phyloP scores from a whole-genome alignment of 2,797 vertebrate genomes.

The Mormyrus proboscirostris region DNA sequence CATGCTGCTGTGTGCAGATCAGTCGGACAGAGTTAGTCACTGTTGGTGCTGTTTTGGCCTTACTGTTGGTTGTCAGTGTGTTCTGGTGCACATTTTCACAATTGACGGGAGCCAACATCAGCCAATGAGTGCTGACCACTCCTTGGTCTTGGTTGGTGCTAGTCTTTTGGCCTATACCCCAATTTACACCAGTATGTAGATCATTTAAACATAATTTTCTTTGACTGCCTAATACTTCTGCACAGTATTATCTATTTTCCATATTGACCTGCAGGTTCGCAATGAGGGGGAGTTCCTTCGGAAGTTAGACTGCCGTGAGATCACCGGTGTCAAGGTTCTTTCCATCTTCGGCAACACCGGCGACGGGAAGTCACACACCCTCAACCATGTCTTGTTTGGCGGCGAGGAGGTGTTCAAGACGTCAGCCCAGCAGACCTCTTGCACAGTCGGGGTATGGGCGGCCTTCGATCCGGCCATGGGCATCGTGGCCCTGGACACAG shows the following conservation, averaged over 20 bases:
- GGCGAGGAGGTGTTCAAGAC: slow-evolving; percentile 68
- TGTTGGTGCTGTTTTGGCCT: not conserved
- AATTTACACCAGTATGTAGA: not conserved
- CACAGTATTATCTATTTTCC: not conserved
- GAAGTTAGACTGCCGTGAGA: slow-evolving; percentile 54
- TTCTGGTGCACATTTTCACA: not conserved
- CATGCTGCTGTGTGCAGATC: not conserved
- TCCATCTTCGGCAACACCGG: slow-evolving; percentile 78
- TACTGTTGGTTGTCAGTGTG: not conserved
- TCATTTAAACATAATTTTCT: not conserved
- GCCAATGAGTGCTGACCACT: not conserved
- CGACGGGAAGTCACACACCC: slow-evolving; percentile 77
- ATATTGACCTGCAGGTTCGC: slow-evolving; percentile 49
- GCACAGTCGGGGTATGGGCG: slow-evolving; percentile 74
- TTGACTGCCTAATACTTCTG: not conserved
- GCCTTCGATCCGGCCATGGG: slow-evolving; percentile 58
- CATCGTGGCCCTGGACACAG: slow-evolving; percentile 68
- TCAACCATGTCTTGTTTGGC: slow-evolving; percentile 68
- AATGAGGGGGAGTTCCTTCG: slow-evolving; percentile 58
- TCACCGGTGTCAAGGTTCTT: slow-evolving; percentile 66
- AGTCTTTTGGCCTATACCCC: not conserved
- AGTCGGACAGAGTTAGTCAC: not conserved
- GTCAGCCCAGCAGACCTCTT: slow-evolving; percentile 69
- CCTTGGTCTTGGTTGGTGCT: not conserved
- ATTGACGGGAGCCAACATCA: not conserved